Evolutionary conservation across 2,113 vertebrate genomes (phyloP).

Genomic region (Clarias batrachus): DNA sequence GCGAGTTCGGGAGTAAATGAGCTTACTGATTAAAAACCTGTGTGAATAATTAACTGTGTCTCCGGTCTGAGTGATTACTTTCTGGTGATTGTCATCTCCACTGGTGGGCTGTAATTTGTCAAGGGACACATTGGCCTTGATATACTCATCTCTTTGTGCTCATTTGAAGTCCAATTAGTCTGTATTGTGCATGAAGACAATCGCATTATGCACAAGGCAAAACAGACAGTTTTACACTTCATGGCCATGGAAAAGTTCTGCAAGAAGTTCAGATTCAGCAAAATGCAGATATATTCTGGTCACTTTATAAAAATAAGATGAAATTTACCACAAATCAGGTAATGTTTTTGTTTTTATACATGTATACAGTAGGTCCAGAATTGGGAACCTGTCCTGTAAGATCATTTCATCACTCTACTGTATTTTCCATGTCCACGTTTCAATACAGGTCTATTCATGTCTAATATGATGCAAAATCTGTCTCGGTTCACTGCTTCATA

Average conservation of each 20-base stretch:
- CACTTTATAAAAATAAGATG: background rate
- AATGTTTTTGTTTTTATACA: too few relatives aligned
- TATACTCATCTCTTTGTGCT: background rate
- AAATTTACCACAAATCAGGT: background rate
- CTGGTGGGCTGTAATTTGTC: constrained; percentile 11
- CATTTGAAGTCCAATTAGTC: background rate
- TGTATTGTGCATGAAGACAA: constrained; percentile 7
- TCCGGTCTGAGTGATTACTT: constrained; percentile 11
- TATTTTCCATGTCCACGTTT: background rate
- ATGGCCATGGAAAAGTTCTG: background rate
- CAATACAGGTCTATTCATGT: background rate
- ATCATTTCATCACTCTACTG: background rate
- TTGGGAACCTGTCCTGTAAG: background rate
- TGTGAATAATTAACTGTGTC: background rate
- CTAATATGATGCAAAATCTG: background rate
- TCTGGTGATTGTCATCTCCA: background rate
- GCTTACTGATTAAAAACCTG: background rate
- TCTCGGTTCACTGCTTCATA: background rate
- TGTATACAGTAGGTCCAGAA: background rate
- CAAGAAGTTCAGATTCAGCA: background rate
- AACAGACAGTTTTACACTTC: background rate
- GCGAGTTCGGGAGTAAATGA: background rate
- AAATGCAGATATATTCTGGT: background rate
- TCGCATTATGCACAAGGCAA: background rate
- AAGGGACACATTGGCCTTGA: background rate